A percentile compares a stretch with the other conserved stretches of the same genome.
phyloP scores from a whole-genome alignment of 2,888 invertebrate genomes.

The Spialia ferax region DNA sequence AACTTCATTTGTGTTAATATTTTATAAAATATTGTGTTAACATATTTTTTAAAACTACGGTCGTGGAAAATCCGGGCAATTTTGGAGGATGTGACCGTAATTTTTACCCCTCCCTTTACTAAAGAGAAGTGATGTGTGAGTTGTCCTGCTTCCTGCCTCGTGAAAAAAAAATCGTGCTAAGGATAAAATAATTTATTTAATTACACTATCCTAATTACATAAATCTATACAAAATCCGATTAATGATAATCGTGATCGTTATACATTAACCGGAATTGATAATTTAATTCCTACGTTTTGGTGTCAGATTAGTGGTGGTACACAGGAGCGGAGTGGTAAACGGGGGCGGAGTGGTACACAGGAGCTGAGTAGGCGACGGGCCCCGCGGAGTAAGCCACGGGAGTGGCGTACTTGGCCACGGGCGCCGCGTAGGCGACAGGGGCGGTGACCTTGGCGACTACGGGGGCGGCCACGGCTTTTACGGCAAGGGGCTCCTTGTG shows the following conservation, averaged over 20 bases:
- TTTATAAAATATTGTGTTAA: too few species aligned
- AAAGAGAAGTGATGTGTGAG: too few species aligned
- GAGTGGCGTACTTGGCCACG: constrained; percentile 58
- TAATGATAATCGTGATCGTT: constrained; percentile 23
- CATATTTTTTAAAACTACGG: too few species aligned
- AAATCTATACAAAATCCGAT: constrained; percentile 38
- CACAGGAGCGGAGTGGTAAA: constrained; percentile 59
- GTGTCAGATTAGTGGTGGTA: constrained; percentile 67
- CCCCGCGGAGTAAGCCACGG: constrained; percentile 58
- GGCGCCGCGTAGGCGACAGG: constrained; percentile 58
- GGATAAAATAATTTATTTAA: constrained; percentile 65
- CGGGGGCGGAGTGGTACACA: constrained; percentile 53
- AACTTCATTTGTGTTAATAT: too few species aligned
- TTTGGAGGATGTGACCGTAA: too few species aligned
- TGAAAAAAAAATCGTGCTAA: constrained; percentile 27
- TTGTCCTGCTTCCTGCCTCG: too few species aligned
- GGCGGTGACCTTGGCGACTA: constrained; percentile 59
- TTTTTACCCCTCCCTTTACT: too few species aligned
- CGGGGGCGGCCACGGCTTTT: constrained; percentile 50
- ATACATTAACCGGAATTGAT: constrained; percentile 34
- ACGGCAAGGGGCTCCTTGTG: constrained; percentile 65
- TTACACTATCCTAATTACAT: constrained; percentile 54
- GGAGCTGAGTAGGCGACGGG: constrained; percentile 57
- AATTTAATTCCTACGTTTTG: constrained; percentile 60
- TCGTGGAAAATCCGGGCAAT: too few species aligned